phyloP scores from a whole-genome alignment of 2,113 vertebrate species.

The Gymnogyps californianus region DNA sequence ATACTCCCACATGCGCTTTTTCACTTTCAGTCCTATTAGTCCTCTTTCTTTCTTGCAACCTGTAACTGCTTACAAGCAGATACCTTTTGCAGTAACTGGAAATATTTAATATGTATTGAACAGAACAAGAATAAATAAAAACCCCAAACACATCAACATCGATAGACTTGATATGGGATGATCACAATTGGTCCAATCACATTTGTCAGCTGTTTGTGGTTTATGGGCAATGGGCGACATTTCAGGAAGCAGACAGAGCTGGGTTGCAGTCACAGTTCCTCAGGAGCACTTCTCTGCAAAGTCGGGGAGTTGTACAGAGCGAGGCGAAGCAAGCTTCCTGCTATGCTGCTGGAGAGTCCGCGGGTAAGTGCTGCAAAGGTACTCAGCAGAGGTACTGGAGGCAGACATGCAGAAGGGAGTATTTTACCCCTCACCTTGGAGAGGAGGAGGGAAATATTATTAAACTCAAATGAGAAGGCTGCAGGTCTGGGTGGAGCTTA shows the following conservation, averaged over 20 bases:
- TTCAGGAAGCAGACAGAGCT: background rate
- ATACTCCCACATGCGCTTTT: fast-evolving
- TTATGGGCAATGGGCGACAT: background rate
- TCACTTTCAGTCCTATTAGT: background rate
- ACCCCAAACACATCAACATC: fast-evolving
- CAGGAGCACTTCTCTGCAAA: background rate
- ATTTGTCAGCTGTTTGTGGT: background rate
- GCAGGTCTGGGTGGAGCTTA: background rate
- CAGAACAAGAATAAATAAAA: background rate
- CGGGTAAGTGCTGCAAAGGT: background rate
- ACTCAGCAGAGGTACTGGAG: background rate
- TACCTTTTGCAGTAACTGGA: background rate
- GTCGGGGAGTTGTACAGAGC: fast-evolving
- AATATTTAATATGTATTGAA: background rate
- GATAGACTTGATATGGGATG: too few relatives aligned
- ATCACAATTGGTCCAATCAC: too few relatives aligned
- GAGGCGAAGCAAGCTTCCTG: fast-evolving
- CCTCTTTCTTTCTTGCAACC: background rate
- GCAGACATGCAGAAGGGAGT: background rate
- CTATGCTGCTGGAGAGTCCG: background rate
- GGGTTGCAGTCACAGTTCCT: background rate
- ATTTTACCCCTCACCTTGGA: background rate
- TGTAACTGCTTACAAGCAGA: background rate
- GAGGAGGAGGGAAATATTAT: background rate
- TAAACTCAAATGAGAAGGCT: background rate